Evolutionary conservation across 92 coral and sea anemone genomes (phyloP), one percentile per base, ranked within the genome.

Genomic region (Parazoanthus swiftii): DNA sequence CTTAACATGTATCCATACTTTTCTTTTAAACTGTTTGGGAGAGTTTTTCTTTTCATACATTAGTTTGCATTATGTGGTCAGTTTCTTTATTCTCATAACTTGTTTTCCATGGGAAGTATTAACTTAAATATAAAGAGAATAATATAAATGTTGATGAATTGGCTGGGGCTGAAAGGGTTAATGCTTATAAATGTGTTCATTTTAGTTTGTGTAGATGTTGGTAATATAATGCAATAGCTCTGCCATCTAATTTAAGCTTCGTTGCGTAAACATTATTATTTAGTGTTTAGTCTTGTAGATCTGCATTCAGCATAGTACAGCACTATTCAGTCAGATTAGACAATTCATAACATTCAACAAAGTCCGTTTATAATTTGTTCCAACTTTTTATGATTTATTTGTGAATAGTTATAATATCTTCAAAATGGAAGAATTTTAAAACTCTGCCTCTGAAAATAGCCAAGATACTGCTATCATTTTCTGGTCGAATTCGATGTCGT

Each of bases 161-260:
- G 70, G 70, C 5, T 63, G 70, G 0, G 70, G 70, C 70, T 63
- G 70, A 20, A 63, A 63, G 70, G 43, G 26, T 48, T 79, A 25
- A 65, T 82, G 63, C 50, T 37, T 82, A 10, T 29, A 29, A 29
- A 29, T 20, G 63, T 63, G 35, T 81, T 38, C 38, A 36, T 23
- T 82, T 20, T 71, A 70, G 1, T 3, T 23, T 58, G 59, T 81
- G 67, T 79, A 79, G 43, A 58, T 59, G 9, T 29, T 29, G 33
- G 33, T 29, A 29, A 29, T 29, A 29, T 82, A 82, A n/a, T 67
- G 86, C 86, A 82, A 82, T 21, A 70, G 86, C 86, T 82, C 86
- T 82, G 86, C 86, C 86, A 82, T 82, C 38, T 84, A 70, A 48
- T 16, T 70, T 70, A 44, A 43, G 29, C 29, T 48, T 29, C 0